Percentiles rank a stretch among this genome's conserved stretches.
Evolutionary conservation across 2,113 vertebrate species (phyloP).

Genomic region (Corythoichthys haematopterus): DNA sequence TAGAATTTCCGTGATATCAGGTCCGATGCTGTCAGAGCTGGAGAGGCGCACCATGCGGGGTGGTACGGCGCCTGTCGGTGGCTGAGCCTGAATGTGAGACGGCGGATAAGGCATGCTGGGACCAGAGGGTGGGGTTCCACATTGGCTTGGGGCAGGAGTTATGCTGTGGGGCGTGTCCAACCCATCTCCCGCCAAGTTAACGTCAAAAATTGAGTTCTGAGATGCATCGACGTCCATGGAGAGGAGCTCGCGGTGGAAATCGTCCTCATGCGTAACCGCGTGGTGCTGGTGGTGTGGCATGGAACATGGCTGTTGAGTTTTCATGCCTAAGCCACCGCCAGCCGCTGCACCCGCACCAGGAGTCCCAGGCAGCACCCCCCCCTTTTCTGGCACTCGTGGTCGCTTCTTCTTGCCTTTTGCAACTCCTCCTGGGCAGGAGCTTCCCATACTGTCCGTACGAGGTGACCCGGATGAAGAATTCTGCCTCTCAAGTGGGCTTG

Average conservation of each 20-base stretch:
- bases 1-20: conserved; percentile 93
- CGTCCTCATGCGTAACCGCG: conserved; percentile 87
- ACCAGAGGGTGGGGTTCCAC: conserved; percentile 87
- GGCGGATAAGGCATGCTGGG: conserved; percentile 67
- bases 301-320: conserved; percentile 48
- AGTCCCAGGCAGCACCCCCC: conserved; percentile 41
- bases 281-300: conserved; percentile 68
- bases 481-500: conserved; percentile 91
- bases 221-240: conserved; percentile 96
- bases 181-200: conserved; percentile 87
- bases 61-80: conserved; percentile 72
- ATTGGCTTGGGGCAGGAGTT: conserved; percentile 94
- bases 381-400: conserved; percentile 80
- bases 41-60: conserved; percentile 89
- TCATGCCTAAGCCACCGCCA: conserved; percentile 56
- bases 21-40: conserved; percentile 93
- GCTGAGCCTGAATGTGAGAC: conserved; percentile 67
- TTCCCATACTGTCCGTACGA: conserved; percentile 76
- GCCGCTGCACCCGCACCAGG: conserved; percentile 20
- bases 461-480: conserved; percentile 93
- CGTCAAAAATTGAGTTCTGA: conserved; percentile 95
- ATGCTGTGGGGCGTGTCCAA: conserved; percentile 93
- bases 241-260: conserved; percentile 96
- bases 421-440: conserved; percentile 50
- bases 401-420: conserved; percentile 93